Percentiles rank a stretch among this genome's conserved stretches.
These are phyloP conservation scores for Myoxocephalus aenaeus DNA, from an alignment of 2,797 vertebrate species.

Conservation along the genomic window DNA sequence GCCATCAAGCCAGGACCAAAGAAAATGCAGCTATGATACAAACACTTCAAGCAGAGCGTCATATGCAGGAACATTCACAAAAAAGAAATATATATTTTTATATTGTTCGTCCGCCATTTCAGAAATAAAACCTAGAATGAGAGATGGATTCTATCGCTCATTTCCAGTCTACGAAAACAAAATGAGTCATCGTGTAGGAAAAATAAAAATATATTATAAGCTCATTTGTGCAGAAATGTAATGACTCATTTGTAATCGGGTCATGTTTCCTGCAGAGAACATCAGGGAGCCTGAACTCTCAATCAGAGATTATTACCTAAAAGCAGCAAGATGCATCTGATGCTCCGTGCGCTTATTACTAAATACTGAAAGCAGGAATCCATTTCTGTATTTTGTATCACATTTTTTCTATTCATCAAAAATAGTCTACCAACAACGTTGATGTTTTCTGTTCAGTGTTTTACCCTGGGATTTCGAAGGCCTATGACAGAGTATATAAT, in stretches of 20 bases:
- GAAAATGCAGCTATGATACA: conserved; percentile 45
- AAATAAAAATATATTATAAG: conserved; percentile 30
- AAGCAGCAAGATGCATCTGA: conserved; percentile 57
- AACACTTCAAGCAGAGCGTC: conserved; percentile 63
- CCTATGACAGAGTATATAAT: conserved; percentile 14
- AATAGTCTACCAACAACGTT: neutral
- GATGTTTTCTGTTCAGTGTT: conserved; percentile 7
- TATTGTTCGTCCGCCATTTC: neutral
- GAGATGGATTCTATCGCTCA: neutral
- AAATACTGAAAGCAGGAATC: conserved; percentile 54
- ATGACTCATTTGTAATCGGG: conserved; percentile 37
- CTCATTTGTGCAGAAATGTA: conserved; percentile 8
- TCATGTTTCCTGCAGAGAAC: conserved; percentile 44
- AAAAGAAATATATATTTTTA: neutral
- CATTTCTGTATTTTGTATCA: conserved; percentile 34
- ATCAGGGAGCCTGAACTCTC: conserved; percentile 30
- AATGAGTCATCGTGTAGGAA: conserved; percentile 13
- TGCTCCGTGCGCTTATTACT: conserved; percentile 40
- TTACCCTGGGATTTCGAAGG: conserved; percentile 7
- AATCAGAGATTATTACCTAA: conserved; percentile 69
- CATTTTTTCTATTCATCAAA: conserved; percentile 2
- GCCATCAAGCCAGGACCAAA: conserved; percentile 55
- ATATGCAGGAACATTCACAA: conserved; percentile 39
- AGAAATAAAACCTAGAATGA: neutral
- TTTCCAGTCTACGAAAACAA: conserved; percentile 12